Evolutionary conservation across 1,140 invertebrate species (phyloP).

Genomic region (Cydia pomonella): DNA sequence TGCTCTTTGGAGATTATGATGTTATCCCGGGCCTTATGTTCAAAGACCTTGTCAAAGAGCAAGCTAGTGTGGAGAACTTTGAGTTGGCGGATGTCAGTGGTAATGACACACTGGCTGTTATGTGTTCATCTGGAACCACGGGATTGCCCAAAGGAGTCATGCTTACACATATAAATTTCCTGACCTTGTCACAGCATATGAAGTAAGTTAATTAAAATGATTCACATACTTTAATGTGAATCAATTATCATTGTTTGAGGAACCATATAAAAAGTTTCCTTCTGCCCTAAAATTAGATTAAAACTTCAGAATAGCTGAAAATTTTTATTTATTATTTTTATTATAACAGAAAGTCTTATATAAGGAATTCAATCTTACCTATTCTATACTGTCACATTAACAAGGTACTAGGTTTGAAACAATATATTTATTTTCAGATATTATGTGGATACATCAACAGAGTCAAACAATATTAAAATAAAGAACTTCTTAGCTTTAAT

Average conservation of each 20-base stretch:
- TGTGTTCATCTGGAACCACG: conserved; percentile 80
- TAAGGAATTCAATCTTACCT: no score
- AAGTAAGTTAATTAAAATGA: conserved; percentile 72
- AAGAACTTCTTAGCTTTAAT: conserved; percentile 77
- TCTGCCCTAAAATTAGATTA: no score
- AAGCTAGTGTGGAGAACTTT: conserved; percentile 61
- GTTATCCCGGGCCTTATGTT: conserved; percentile 66
- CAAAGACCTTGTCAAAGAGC: conserved; percentile 59
- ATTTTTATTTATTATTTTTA: no score
- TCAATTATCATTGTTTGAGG: conserved; percentile 19
- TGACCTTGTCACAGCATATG: conserved; percentile 73
- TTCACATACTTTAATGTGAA: neutral
- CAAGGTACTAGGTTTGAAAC: no score
- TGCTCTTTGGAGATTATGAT: conserved; percentile 70
- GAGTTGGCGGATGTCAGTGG: conserved; percentile 66
- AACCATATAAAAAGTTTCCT: no score
- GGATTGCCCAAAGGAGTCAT: conserved; percentile 93
- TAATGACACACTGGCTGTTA: conserved; percentile 61
- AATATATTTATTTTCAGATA: conserved; percentile 52
- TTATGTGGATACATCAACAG: conserved; percentile 59
- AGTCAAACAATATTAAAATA: conserved; percentile 54
- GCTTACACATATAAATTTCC: conserved; percentile 87
- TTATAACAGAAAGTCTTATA: no score
- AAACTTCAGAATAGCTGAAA: no score
- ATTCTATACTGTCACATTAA: no score